Conservation (phyloP, 2,113 vertebrate genomes). For the Oreotragus oreotragus region DNA sequence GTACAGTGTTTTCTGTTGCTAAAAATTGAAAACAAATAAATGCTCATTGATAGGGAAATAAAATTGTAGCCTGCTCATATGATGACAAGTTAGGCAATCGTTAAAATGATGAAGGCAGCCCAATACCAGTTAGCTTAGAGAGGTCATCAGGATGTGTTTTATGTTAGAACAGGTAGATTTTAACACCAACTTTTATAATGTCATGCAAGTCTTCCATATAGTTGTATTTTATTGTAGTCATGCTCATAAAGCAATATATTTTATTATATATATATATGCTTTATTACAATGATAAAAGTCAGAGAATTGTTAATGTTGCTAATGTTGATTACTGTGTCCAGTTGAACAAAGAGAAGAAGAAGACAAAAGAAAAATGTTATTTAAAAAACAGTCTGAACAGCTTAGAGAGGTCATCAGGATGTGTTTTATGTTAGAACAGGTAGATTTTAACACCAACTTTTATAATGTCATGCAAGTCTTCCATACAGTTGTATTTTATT, state of each 20-base stretch:
- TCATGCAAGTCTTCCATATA: background rate
- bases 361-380: background rate
- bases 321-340: background rate
- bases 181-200: background rate
- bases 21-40: background rate
- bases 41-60: background rate
- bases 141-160: background rate
- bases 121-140: background rate
- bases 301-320: background rate
- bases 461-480: background rate
- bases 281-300: background rate
- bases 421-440: background rate
- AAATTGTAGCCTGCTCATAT: background rate
- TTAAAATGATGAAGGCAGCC: background rate
- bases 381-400: background rate
- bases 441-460: conserved; percentile 18
- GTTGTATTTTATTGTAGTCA: background rate
- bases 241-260: background rate
- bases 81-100: background rate
- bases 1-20: background rate
- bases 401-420: background rate
- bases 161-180: conserved; percentile 20
- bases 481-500: background rate
- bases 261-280: background rate
- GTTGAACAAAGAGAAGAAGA: background rate